phyloP scores from a whole-genome alignment of 2,888 invertebrate genomes.

The Acrocera orbiculus region DNA sequence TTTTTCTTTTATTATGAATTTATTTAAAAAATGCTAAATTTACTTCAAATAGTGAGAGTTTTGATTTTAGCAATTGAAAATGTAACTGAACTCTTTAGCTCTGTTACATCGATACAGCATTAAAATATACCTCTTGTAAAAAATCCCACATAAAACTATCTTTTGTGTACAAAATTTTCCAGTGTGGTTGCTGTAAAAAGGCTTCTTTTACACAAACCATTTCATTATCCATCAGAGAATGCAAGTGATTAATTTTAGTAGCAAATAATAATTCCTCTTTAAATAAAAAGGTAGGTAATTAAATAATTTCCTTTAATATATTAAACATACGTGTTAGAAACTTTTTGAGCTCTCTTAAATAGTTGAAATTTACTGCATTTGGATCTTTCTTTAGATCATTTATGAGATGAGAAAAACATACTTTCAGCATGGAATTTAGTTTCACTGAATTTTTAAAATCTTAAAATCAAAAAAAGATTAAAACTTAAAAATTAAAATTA shows the following conservation, averaged over 20 bases:
- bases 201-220: constrained; percentile 16
- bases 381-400: constrained; percentile 19
- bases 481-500: background rate
- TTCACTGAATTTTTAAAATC: constrained; percentile 16
- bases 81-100: too few species aligned
- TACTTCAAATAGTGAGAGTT: too few species aligned
- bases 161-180: constrained; percentile 23
- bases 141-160: constrained; percentile 19
- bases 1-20: background rate
- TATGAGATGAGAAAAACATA: constrained; percentile 19
- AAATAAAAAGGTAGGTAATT: background rate
- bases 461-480: constrained; percentile 8
- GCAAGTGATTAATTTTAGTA: too few species aligned
- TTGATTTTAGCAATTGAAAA: too few species aligned
- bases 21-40: too few species aligned
- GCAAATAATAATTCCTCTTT: constrained; percentile 17
- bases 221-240: constrained; percentile 16
- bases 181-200: constrained; percentile 18
- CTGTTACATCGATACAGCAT: too few species aligned
- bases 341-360: constrained; percentile 14
- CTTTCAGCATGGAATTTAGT: constrained; percentile 17
- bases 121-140: constrained; percentile 16
- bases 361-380: constrained; percentile 18
- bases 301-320: too few species aligned
- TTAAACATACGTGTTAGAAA: constrained; percentile 16